Base-by-base conservation (phyloP, 2,888 invertebrate genomes). In the Athalia cordata region DNA sequence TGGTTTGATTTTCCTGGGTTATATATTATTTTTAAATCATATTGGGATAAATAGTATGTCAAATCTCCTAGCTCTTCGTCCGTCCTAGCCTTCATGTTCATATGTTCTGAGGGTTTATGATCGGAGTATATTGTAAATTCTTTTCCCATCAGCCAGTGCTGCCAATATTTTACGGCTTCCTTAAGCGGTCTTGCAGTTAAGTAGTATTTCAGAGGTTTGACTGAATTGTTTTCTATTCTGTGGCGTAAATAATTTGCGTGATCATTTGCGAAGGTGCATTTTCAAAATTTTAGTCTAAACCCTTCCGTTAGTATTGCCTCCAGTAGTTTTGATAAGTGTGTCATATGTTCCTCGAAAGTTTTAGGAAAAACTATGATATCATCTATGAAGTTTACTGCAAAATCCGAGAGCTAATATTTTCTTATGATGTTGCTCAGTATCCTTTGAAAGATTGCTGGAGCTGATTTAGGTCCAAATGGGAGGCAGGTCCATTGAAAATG, bases 121-220 rank as follows among this genome's bases (percentile, higher is more conserved):
- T 80, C 79, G 4, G 79, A 74, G 52, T 47, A 79, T 13, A 80
- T 61, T 47, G 59, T 70, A n/a, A 80, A 80, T 4, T 9, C 9
- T 43, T 65, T 80, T 61, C 78, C 80, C 5, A 79, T 64, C 3
- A 80, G 66, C 79, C 79, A 78, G 55, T 79, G 52, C 62, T 80
- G 74, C 80, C 81, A 81, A 45, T 77, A 80, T 49, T 77, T 75
- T n/a, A 66, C 72, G 13, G 65, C 62, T 66, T 66, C 66, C 13
- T 79, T 81, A n/a, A n/a, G n/a, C n/a, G n/a, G n/a, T n/a, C n/a
- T n/a, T n/a, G 81, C 65, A 6, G 80, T 80, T 66, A 83, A 77
- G 68, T 83, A 81, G 15, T 82, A 81, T 78, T 82, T 80, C 13
- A 81, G 9, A 45, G 79, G 81, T 49, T 15, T 64, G 0, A 81